Percentiles rank a stretch among this genome's conserved stretches.
These are phyloP conservation scores for Sinosuthora webbiana DNA, from an alignment of 2,113 vertebrate species.

Conservation along the genomic window DNA sequence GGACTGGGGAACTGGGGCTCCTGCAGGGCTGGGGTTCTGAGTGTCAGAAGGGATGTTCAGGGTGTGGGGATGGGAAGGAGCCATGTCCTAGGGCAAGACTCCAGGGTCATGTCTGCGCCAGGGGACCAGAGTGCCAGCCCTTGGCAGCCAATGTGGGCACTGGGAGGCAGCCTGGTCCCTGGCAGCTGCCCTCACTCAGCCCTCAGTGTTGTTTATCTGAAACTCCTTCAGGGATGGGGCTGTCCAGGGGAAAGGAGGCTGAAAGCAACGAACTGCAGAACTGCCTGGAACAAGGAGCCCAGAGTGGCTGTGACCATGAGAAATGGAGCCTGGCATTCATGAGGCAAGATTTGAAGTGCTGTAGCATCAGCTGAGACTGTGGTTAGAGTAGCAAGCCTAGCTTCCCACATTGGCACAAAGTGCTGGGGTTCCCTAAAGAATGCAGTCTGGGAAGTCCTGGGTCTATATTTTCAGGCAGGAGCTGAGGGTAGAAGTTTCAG, in stretches of 20 bases:
- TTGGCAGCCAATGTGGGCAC: background rate
- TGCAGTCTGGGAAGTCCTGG: too few species aligned
- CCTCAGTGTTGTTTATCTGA: background rate
- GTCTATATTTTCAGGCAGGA: background rate
- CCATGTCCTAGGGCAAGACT: background rate
- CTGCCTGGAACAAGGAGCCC: background rate
- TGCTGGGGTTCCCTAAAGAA: background rate
- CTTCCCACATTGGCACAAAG: background rate
- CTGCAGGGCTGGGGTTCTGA: background rate
- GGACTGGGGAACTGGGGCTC: accelerated
- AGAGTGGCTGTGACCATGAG: background rate
- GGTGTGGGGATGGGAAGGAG: background rate
- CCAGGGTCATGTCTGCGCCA: background rate
- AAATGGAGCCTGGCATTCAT: background rate
- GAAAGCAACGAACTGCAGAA: background rate
- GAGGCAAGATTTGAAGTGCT: background rate
- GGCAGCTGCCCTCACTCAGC: background rate
- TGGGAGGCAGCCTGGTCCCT: background rate
- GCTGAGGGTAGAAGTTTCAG: background rate
- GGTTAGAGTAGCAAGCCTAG: background rate
- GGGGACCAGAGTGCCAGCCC: background rate
- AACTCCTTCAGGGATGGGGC: background rate
- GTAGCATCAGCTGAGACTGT: background rate
- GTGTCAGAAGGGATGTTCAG: background rate
- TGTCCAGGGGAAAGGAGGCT: background rate